A percentile compares a stretch with the other conserved stretches of the same genome.
phyloP scores from a whole-genome alignment of 1,140 invertebrate genomes.

The Meteorus sp. region DNA sequence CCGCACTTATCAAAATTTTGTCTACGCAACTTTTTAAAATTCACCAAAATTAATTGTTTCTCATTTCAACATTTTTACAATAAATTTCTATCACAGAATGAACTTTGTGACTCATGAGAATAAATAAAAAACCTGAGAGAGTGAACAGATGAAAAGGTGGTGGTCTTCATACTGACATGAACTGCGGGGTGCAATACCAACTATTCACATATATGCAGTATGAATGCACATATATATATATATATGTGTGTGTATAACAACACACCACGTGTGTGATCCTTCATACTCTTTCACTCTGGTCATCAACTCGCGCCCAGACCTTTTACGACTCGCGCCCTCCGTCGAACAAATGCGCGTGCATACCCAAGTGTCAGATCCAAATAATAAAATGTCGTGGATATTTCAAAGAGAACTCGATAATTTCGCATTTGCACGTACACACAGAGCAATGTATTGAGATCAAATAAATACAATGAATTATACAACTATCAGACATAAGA shows the following conservation, averaged over 20 bases:
- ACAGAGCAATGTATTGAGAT: no score
- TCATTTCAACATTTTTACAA: background rate
- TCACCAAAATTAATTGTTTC: background rate
- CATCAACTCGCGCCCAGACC: background rate
- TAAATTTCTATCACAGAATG: background rate
- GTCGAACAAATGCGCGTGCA: no score
- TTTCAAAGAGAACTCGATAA: no score
- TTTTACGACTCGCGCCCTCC: no score
- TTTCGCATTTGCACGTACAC: no score
- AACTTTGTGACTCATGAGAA: background rate
- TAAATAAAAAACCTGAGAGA: background rate
- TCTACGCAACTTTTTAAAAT: no score
- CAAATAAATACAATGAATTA: no score
- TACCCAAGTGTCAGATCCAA: background rate
- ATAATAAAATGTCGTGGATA: background rate
- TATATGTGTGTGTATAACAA: background rate
- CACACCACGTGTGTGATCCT: background rate
- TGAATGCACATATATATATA: background rate
- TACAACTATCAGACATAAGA: no score
- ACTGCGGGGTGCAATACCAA: background rate
- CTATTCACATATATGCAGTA: background rate
- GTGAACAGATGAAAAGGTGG: no score
- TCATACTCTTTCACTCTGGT: background rate
- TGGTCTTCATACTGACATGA: background rate
- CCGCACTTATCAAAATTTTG: no score